phyloP scores from a whole-genome alignment of 2,888 invertebrate genomes.

The Agonopterix arenella region DNA sequence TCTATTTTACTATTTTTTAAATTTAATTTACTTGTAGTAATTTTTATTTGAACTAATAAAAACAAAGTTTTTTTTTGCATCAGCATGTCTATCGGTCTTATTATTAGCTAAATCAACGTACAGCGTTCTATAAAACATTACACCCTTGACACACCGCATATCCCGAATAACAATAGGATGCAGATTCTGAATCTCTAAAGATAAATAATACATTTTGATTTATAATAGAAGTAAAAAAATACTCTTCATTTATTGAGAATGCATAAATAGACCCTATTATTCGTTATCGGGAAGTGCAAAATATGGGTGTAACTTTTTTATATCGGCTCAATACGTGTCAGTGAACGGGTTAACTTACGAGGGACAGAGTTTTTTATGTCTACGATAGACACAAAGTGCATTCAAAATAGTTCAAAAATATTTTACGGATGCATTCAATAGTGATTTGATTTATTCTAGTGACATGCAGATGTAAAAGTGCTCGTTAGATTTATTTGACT shows the following conservation, averaged over 20 bases:
- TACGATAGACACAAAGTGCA: constrained; percentile 43
- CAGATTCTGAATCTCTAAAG: constrained; percentile 74
- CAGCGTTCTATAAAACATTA: constrained; percentile 61
- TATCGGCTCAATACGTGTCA: constrained; percentile 66
- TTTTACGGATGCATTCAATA: constrained; percentile 73
- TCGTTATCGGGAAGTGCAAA: constrained; percentile 73
- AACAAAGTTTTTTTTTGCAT: too few relatives aligned
- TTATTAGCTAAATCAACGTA: constrained; percentile 41
- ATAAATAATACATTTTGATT: constrained; percentile 78
- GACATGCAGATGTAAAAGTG: constrained; percentile 73
- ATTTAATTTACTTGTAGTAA: too few relatives aligned
- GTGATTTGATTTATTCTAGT: constrained; percentile 76
- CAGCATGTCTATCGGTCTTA: constrained; percentile 6
- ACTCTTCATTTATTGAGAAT: constrained; percentile 75
- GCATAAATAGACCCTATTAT: constrained; percentile 77
- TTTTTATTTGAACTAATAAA: too few relatives aligned
- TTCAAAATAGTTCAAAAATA: constrained; percentile 75
- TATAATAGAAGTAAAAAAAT: constrained; percentile 73
- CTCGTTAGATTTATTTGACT: constrained; percentile 76
- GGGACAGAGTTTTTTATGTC: constrained; percentile 51
- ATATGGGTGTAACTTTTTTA: constrained; percentile 76
- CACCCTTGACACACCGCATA: constrained; percentile 75
- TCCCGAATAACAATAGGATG: constrained; percentile 74
- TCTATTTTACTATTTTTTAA: too few relatives aligned
- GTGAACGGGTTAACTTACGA: constrained; percentile 70